Percentiles rank a stretch among this genome's conserved stretches.
These are phyloP conservation scores for Manacus vitellinus DNA, from an alignment of 2,113 vertebrate species.

Conservation along the genomic window DNA sequence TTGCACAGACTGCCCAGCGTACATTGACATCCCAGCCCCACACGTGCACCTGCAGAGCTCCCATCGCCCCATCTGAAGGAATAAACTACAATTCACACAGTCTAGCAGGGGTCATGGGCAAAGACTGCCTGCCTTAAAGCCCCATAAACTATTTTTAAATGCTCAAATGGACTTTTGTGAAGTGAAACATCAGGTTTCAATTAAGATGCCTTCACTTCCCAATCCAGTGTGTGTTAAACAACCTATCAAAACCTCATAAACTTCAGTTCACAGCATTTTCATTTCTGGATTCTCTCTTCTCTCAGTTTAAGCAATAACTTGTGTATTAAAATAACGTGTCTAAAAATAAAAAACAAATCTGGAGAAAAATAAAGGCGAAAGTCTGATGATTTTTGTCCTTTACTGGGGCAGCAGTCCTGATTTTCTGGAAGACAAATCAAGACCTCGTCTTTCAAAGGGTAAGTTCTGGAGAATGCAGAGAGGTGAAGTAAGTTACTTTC, in stretches of 20 bases:
- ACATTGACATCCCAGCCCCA: neutral
- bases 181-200: slow-evolving; percentile 69
- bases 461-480: neutral
- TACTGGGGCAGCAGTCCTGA: neutral
- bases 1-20: neutral
- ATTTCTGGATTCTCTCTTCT: slow-evolving; percentile 54
- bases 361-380: neutral
- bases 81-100: slow-evolving; percentile 13
- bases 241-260: slow-evolving; percentile 67
- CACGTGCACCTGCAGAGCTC: slow-evolving; percentile 34
- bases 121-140: slow-evolving; percentile 18
- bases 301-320: slow-evolving; percentile 23
- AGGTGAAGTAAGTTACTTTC: neutral
- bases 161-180: neutral
- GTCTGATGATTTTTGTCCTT: neutral
- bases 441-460: neutral
- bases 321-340: neutral
- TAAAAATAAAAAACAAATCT: slow-evolving; percentile 50
- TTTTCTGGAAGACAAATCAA: neutral
- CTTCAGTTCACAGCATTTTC: slow-evolving; percentile 49
- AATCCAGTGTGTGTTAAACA: slow-evolving; percentile 64
- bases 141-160: slow-evolving; percentile 51
- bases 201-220: slow-evolving; percentile 66
- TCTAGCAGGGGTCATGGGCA: slow-evolving; percentile 5
- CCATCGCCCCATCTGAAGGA: neutral